Conservation (phyloP, 2,797 vertebrate genomes). For the Thalassophryne amazonica region DNA sequence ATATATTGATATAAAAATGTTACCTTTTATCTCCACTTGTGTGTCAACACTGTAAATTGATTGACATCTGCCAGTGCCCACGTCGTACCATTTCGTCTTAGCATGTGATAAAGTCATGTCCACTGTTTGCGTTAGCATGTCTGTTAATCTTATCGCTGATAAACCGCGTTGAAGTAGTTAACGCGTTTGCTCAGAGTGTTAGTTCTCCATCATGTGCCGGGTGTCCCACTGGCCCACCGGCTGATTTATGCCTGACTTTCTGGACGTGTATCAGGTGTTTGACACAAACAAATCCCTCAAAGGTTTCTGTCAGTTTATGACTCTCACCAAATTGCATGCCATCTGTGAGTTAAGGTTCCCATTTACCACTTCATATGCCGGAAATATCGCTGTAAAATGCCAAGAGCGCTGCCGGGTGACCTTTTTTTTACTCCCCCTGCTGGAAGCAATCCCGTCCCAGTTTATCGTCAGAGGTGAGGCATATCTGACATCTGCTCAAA, state of each 20-base stretch:
- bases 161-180: too few species aligned
- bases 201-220: constrained; percentile 3
- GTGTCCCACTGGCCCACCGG: background rate
- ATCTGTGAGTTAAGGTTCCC: constrained; percentile 48
- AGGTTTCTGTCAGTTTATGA: constrained; percentile 33
- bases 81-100: too few species aligned
- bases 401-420: constrained; percentile 43
- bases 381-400: constrained; percentile 40
- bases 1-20: too few species aligned
- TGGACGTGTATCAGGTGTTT: constrained; percentile 17
- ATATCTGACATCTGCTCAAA: constrained; percentile 49
- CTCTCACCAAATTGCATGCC: constrained; percentile 32
- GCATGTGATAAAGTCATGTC: too few species aligned
- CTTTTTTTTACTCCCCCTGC: constrained; percentile 16
- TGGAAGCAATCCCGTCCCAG: constrained; percentile 36
- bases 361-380: constrained; percentile 32
- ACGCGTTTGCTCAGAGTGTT: constrained; percentile 1
- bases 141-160: too few species aligned
- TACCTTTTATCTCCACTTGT: too few species aligned
- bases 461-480: constrained; percentile 46
- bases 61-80: too few species aligned
- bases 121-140: too few species aligned
- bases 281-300: constrained; percentile 37
- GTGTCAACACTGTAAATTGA: too few species aligned
- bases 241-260: constrained; percentile 19